phyloP scores from a whole-genome alignment of 2,888 invertebrate species.

The Atethmia centrago region DNA sequence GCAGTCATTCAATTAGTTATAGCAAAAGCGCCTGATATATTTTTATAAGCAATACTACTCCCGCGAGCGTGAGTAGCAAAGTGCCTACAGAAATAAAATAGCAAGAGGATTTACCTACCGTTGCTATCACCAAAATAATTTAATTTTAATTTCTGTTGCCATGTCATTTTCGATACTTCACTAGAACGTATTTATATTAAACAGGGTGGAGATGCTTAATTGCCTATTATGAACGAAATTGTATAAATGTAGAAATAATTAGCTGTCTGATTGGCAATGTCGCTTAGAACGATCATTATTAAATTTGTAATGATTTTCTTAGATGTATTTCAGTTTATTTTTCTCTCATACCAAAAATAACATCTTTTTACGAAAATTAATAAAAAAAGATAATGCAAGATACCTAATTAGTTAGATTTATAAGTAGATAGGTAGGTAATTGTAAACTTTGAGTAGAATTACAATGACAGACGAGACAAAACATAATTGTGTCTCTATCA shows the following conservation, averaged over 20 bases:
- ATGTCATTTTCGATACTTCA: conserved; percentile 21
- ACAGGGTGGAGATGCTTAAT: conserved; percentile 28
- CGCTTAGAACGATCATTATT: conserved; percentile 11
- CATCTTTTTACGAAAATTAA: background rate
- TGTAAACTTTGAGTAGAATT: no score
- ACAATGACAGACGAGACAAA: no score
- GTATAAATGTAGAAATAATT: conserved; percentile 41
- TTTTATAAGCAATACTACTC: conserved; percentile 26
- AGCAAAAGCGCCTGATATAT: conserved; percentile 23
- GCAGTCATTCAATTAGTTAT: background rate
- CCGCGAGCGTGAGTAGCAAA: background rate
- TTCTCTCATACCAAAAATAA: background rate
- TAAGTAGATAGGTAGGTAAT: no score
- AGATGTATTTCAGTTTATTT: background rate
- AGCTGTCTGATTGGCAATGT: conserved; percentile 32
- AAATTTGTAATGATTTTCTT: conserved; percentile 16
- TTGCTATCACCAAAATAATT: conserved; percentile 18
- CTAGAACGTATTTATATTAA: conserved; percentile 27
- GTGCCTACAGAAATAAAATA: conserved; percentile 37
- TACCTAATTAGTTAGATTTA: no score
- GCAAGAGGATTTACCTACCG: background rate
- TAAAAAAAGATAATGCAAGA: no score
- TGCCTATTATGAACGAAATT: conserved; percentile 38
- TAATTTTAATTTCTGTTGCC: conserved; percentile 31
- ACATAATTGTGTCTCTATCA: background rate